A percentile compares a stretch with the other conserved stretches of the same genome.
These are phyloP conservation scores for Drosophila longiperda DNA, from an alignment of 2,888 invertebrate species.

Conservation along the genomic window DNA sequence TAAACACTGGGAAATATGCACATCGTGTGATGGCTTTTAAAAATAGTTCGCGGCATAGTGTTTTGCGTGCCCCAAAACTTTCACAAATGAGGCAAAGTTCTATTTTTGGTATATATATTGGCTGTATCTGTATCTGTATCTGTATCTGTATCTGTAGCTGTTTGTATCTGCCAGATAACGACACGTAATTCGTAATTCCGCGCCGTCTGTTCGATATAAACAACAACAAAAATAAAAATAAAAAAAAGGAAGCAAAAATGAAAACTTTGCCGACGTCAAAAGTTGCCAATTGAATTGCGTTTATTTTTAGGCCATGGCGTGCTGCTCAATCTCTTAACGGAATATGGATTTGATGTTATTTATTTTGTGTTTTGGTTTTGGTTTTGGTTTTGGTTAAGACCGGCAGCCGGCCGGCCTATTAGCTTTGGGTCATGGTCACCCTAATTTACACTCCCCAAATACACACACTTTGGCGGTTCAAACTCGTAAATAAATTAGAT, in stretches of 20 bases:
- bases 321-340: slow-evolving; percentile 34
- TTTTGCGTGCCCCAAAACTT: slow-evolving; percentile 68
- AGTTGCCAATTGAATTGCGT: slow-evolving; percentile 44
- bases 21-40: slow-evolving; percentile 68
- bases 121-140: slow-evolving; percentile 23
- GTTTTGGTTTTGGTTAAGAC: slow-evolving; percentile 27
- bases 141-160: slow-evolving; percentile 30
- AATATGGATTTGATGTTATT: neutral
- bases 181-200: slow-evolving; percentile 72
- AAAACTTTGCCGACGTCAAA: slow-evolving; percentile 69
- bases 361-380: slow-evolving; percentile 38
- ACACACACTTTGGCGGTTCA: slow-evolving; percentile 32
- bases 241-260: neutral
- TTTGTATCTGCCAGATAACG: slow-evolving; percentile 60
- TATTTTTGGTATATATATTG: slow-evolving; percentile 64
- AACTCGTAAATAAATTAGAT: slow-evolving; percentile 33
- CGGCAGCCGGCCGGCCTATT: slow-evolving; percentile 15
- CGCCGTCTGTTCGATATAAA: slow-evolving; percentile 63
- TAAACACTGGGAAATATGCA: slow-evolving; percentile 33
- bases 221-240: neutral
- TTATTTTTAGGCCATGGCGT: slow-evolving; percentile 79
- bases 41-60: slow-evolving; percentile 61
- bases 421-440: slow-evolving; percentile 44
- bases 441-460: slow-evolving; percentile 15
- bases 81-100: slow-evolving; percentile 78